Conservation (phyloP, 1,140 invertebrate genomes). For the Mizuhopecten yessoensis region DNA sequence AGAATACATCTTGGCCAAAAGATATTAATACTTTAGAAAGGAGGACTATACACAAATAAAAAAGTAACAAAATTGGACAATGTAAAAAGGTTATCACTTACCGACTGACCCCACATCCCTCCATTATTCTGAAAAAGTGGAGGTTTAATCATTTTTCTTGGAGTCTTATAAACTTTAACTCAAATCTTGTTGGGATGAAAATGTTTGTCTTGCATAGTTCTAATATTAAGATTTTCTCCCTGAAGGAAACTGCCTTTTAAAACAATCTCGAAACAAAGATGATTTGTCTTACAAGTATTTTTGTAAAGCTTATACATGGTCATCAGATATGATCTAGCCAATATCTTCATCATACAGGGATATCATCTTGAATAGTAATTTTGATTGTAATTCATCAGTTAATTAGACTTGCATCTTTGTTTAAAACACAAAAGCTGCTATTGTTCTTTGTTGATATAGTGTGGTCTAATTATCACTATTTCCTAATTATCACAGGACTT, state of each 20-base stretch:
- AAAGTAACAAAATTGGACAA: background rate
- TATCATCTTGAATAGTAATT: no score
- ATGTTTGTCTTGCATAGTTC: background rate
- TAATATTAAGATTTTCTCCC: background rate
- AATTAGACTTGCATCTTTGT: no score
- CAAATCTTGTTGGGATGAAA: background rate
- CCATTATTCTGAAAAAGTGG: constrained; percentile 35
- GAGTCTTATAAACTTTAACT: background rate
- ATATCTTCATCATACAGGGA: no score
- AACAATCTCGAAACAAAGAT: background rate
- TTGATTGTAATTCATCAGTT: no score
- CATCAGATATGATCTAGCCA: no score
- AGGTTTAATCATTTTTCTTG: background rate
- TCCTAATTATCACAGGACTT: no score
- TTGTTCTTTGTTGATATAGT: no score
- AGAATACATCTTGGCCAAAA: background rate
- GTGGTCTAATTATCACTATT: no score
- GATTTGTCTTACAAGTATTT: background rate
- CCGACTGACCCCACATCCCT: constrained; percentile 12
- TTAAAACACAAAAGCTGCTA: no score
- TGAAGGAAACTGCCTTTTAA: constrained; percentile 7
- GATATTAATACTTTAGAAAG: no score
- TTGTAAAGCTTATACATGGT: no score
- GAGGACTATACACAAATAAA: background rate
- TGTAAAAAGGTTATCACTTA: constrained; percentile 8